phyloP scores from a whole-genome alignment of 1,140 invertebrate species.

The Atopsyche davidsoni region DNA sequence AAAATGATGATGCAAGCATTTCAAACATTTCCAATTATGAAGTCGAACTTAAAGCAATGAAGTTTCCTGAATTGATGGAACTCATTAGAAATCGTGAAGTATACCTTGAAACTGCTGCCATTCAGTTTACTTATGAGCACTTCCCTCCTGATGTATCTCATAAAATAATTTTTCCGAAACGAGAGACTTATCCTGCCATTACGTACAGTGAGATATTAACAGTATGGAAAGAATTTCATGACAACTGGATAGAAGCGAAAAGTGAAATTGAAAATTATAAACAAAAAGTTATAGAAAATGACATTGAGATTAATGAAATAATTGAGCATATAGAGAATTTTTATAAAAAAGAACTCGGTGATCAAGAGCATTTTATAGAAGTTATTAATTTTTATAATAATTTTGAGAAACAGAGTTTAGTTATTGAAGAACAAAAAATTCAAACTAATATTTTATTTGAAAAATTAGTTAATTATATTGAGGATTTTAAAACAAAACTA shows the following conservation, averaged over 20 bases:
- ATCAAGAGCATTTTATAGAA: constrained; percentile 3
- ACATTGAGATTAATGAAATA: constrained; percentile 1
- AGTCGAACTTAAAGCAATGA: too few species aligned
- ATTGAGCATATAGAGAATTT: constrained; percentile 6
- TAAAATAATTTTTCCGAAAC: constrained; percentile 3
- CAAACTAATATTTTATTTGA: constrained; percentile 1
- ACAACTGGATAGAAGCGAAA: constrained; percentile 6
- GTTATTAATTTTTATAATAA: background rate
- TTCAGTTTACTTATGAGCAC: constrained; percentile 10
- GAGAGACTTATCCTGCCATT: too few species aligned
- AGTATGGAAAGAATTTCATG: constrained; percentile 6
- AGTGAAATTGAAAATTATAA: constrained; percentile 11
- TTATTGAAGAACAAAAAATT: constrained; percentile 1
- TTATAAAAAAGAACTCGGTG: background rate
- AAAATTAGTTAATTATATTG: constrained; percentile 9
- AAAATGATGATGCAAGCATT: too few species aligned
- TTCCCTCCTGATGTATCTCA: constrained; percentile 5
- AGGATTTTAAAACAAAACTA: constrained; percentile 2
- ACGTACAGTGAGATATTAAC: constrained; percentile 4
- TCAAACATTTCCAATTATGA: too few species aligned
- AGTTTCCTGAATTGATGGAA: too few species aligned
- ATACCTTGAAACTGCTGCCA: background rate
- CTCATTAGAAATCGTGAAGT: too few species aligned
- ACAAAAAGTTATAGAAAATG: constrained; percentile 3
- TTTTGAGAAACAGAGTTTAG: background rate